Percentiles rank a stretch among this genome's conserved stretches.
These are phyloP conservation scores for Andrena praecox DNA, from an alignment of 2,888 invertebrate genomes.

Conservation along the genomic window DNA sequence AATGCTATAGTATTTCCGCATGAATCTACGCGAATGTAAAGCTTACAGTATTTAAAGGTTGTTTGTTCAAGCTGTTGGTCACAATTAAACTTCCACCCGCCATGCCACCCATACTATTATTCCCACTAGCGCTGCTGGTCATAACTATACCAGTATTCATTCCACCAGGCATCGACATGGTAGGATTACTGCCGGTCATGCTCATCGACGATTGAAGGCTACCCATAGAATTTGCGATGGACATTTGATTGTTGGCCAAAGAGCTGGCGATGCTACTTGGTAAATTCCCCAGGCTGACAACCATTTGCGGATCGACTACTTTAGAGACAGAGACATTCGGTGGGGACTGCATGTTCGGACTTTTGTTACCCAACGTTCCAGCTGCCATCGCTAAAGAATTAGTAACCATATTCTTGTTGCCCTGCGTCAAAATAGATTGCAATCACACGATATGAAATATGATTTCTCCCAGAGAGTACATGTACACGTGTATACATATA, in stretches of 20 bases:
- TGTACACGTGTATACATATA: background rate
- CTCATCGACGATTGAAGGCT: conserved; percentile 88
- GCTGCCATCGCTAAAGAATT: conserved; percentile 91
- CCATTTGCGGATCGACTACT: conserved; percentile 87
- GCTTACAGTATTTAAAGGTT: conserved; percentile 86
- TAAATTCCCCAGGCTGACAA: conserved; percentile 87
- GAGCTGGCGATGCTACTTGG: conserved; percentile 87
- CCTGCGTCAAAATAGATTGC: conserved; percentile 86
- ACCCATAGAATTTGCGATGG: conserved; percentile 84
- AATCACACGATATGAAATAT: conserved; percentile 12
- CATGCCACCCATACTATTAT: conserved; percentile 87
- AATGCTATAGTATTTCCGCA: background rate
- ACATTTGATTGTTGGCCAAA: conserved; percentile 84
- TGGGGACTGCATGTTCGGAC: conserved; percentile 94
- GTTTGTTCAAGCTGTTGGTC: conserved; percentile 91
- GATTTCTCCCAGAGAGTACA: background rate
- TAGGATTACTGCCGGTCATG: conserved; percentile 85
- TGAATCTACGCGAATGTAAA: background rate
- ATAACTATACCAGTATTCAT: conserved; percentile 90
- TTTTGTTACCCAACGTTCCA: conserved; percentile 92
- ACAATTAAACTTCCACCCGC: conserved; percentile 91
- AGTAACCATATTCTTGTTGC: conserved; percentile 90
- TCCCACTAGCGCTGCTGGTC: conserved; percentile 90
- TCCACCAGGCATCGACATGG: conserved; percentile 83
- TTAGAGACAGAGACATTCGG: conserved; percentile 92